Evolutionary conservation across 2,888 invertebrate species (phyloP).

Genomic region (Hedychridium roseum): DNA sequence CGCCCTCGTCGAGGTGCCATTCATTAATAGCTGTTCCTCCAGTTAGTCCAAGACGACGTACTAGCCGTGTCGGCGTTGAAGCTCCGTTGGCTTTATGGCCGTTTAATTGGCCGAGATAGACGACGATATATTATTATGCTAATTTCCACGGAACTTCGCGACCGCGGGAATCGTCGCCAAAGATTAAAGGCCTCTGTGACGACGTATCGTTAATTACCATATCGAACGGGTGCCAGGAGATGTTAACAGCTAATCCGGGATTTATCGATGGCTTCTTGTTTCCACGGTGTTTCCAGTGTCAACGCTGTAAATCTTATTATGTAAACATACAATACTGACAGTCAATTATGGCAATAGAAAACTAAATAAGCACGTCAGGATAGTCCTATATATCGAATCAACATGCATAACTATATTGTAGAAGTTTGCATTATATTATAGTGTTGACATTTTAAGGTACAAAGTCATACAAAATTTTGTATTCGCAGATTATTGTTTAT

Average conservation of each 20-base stretch:
- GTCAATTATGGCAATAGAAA: too few species aligned
- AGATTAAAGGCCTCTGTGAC: slow-evolving; percentile 44
- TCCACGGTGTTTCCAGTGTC: too few species aligned
- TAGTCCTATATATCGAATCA: too few species aligned
- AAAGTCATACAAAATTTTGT: too few species aligned
- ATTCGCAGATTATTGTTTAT: too few species aligned
- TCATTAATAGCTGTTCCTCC: slow-evolving; percentile 51
- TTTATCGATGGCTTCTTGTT: slow-evolving; percentile 29
- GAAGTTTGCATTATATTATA: too few species aligned
- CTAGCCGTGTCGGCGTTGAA: slow-evolving; percentile 36
- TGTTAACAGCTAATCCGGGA: slow-evolving; percentile 37
- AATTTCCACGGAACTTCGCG: slow-evolving; percentile 46
- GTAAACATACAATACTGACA: too few species aligned
- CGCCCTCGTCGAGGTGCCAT: slow-evolving; percentile 45
- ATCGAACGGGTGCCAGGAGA: slow-evolving; percentile 34
- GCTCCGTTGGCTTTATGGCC: slow-evolving; percentile 50
- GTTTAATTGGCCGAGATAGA: slow-evolving; percentile 52
- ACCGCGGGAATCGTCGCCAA: slow-evolving; percentile 36
- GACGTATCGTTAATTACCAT: slow-evolving; percentile 43
- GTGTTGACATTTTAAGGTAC: too few species aligned
- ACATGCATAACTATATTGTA: too few species aligned
- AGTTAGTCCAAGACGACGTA: slow-evolving; percentile 41
- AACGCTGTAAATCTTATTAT: too few species aligned
- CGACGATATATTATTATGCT: slow-evolving; percentile 52
- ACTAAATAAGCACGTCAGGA: too few species aligned